Conservation (phyloP, 2,113 vertebrate species). For the Carlito syrichta region DNA sequence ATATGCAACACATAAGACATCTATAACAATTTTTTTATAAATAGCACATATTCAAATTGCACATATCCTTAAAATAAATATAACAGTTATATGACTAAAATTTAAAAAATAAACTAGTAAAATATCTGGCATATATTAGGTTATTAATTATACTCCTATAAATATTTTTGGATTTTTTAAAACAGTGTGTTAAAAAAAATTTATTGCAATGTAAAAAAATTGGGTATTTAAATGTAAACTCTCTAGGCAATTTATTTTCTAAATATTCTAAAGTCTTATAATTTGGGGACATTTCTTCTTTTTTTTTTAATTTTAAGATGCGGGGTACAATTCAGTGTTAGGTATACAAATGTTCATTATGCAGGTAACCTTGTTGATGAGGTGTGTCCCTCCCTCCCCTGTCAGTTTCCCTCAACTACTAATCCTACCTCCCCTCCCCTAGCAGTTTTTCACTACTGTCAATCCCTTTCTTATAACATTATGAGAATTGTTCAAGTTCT, state of each 20-base stretch:
- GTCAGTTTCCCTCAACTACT: too few relatives aligned
- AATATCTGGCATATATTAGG: background rate
- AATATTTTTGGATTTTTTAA: background rate
- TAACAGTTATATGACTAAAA: background rate
- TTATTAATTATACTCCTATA: background rate
- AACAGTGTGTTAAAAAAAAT: background rate
- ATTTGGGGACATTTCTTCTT: background rate
- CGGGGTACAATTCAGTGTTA: too few relatives aligned
- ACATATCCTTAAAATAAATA: background rate
- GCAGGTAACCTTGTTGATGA: too few relatives aligned
- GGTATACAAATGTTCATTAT: too few relatives aligned
- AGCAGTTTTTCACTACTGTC: too few relatives aligned
- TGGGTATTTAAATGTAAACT: background rate
- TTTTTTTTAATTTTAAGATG: too few relatives aligned
- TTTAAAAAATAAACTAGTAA: background rate
- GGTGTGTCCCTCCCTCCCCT: too few relatives aligned
- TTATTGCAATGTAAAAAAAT: background rate
- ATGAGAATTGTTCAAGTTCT: too few relatives aligned
- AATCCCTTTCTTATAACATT: too few relatives aligned
- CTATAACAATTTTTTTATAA: background rate
- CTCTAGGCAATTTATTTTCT: background rate
- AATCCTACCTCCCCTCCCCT: too few relatives aligned
- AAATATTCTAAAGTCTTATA: background rate
- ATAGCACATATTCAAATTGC: background rate
- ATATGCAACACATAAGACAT: background rate